These are phyloP conservation scores for Eudasyphora cyanicolor DNA, from an alignment of 2,888 invertebrate species.

Conservation along the genomic window DNA sequence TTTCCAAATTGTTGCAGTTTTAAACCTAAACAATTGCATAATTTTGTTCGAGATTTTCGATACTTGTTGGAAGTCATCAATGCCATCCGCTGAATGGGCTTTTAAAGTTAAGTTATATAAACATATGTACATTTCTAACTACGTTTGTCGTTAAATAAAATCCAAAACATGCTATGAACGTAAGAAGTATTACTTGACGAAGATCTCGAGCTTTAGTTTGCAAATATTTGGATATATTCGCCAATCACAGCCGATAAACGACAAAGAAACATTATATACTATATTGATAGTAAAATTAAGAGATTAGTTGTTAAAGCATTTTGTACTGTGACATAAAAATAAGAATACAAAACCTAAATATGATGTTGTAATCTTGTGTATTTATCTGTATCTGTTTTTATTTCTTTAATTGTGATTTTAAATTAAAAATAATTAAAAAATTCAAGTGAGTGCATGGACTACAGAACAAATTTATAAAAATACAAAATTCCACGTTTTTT, in stretches of 20 bases:
- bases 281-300: constrained; percentile 66
- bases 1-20: too few relatives aligned
- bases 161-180: too few relatives aligned
- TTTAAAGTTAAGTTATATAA: too few relatives aligned
- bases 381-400: constrained; percentile 63
- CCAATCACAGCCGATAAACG: constrained; percentile 52
- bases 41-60: too few relatives aligned
- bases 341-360: constrained; percentile 61
- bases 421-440: constrained; percentile 55
- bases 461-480: constrained; percentile 29
- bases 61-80: too few relatives aligned
- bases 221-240: too few relatives aligned
- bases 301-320: constrained; percentile 68
- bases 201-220: too few relatives aligned
- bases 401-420: constrained; percentile 65
- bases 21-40: too few relatives aligned
- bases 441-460: constrained; percentile 50
- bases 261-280: constrained; percentile 59
- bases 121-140: too few relatives aligned
- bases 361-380: constrained; percentile 65
- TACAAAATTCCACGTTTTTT: neutral
- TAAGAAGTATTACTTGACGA: too few relatives aligned
- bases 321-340: constrained; percentile 69
- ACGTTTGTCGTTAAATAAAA: too few relatives aligned
- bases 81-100: too few relatives aligned